phyloP scores from a whole-genome alignment of 2,113 vertebrate species.

The Antechinus stuartii region DNA sequence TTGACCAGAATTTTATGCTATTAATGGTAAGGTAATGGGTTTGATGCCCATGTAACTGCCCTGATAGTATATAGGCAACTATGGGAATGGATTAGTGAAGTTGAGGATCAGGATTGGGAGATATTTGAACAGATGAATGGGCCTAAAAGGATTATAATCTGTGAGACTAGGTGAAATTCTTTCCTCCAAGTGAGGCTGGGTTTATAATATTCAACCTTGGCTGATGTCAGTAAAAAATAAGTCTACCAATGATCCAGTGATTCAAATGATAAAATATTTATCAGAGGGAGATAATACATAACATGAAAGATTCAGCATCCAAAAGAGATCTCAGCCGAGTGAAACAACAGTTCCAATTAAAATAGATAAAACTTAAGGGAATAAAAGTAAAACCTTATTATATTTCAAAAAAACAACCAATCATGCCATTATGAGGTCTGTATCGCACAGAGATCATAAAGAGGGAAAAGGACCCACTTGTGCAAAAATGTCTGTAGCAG shows the following conservation, averaged over 20 bases:
- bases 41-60: neutral
- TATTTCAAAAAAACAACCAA: neutral
- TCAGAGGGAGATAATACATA: neutral
- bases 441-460: too few relatives aligned
- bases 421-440: too few relatives aligned
- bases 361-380: neutral
- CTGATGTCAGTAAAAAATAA: neutral
- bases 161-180: neutral
- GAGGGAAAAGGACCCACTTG: too few relatives aligned
- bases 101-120: neutral
- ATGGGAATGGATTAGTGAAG: neutral
- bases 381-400: neutral
- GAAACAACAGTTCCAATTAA: neutral
- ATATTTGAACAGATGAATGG: neutral
- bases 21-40: neutral
- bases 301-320: neutral
- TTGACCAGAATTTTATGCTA: neutral
- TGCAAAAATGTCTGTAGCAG: too few relatives aligned
- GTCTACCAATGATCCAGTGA: neutral
- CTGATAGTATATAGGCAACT: neutral
- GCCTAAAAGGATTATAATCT: neutral
- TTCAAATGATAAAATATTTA: neutral
- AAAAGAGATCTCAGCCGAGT: neutral
- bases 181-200: neutral
- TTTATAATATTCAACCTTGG: neutral